Evolutionary conservation across 2,113 vertebrate genomes (phyloP).

Genomic region (Scatophagus argus): DNA sequence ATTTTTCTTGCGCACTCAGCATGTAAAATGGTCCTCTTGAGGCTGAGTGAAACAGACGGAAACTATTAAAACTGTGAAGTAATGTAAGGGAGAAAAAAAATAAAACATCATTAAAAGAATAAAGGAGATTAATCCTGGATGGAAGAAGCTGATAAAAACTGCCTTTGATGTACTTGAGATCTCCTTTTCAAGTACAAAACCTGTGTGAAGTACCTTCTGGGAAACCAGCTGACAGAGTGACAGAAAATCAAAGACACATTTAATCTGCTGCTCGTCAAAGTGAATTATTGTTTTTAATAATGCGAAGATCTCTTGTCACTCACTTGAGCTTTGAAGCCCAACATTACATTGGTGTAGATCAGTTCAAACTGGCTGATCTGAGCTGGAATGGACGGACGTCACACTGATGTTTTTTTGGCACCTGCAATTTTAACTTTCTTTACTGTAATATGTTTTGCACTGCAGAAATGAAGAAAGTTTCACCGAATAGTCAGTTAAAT

Average conservation of each 20-base stretch:
- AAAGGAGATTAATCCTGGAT: constrained; percentile 10
- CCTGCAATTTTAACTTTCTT: constrained; percentile 3
- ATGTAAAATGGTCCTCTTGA: background rate
- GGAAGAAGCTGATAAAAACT: constrained; percentile 22
- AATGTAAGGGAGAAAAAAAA: background rate
- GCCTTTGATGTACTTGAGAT: constrained; percentile 1
- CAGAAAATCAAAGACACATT: constrained; percentile 20
- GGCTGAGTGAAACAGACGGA: background rate
- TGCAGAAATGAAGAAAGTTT: constrained; percentile 9
- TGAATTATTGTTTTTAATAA: background rate
- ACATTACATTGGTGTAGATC: background rate
- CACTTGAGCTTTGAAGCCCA: constrained; percentile 15
- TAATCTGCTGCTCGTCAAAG: constrained; percentile 22
- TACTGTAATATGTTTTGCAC: constrained; percentile 12
- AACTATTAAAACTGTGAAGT: background rate
- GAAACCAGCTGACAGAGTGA: background rate
- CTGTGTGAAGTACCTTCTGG: background rate
- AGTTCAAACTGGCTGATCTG: constrained; percentile 17
- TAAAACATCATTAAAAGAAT: background rate
- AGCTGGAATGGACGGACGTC: background rate
- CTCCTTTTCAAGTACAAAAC: background rate
- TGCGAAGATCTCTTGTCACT: background rate
- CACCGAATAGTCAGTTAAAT: constrained; percentile 31
- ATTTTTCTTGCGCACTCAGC: too few relatives aligned
- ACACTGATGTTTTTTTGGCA: constrained; percentile 22